These are phyloP conservation scores for Auanema sp. DNA, from an alignment of 2,888 invertebrate species.

Conservation along the genomic window DNA sequence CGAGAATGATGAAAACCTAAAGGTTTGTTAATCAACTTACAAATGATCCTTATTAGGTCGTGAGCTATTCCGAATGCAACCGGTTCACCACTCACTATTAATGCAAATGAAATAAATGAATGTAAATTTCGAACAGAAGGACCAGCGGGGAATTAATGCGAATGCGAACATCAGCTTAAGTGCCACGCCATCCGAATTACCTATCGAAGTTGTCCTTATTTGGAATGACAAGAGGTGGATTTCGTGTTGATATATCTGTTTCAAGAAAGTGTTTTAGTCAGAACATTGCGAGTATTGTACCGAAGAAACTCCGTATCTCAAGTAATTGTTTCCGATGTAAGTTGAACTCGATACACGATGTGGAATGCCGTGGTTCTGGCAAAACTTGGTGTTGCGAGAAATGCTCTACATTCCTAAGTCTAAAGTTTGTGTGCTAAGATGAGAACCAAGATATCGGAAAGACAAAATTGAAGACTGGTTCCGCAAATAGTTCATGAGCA, in stretches of 20 bases:
- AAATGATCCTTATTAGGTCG: background rate
- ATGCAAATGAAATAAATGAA: background rate
- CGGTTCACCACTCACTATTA: background rate
- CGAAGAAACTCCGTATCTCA: conserved; percentile 1
- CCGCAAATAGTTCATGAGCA: conserved; percentile 20
- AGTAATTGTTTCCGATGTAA: conserved; percentile 13
- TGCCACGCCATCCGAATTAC: conserved; percentile 4
- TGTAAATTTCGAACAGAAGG: conserved; percentile 1
- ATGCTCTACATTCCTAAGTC: conserved; percentile 2
- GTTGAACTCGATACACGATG: background rate
- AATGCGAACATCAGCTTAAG: background rate
- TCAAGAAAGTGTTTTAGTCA: conserved; percentile 2
- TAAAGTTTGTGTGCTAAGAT: conserved; percentile 3
- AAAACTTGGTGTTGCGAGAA: conserved; percentile 11
- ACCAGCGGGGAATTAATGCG: background rate
- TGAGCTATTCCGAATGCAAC: background rate
- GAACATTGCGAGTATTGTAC: conserved; percentile 14
- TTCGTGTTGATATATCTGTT: background rate
- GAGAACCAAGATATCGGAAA: background rate
- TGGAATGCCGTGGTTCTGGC: background rate
- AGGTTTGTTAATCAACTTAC: background rate
- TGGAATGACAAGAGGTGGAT: conserved; percentile 7
- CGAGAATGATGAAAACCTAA: too few relatives aligned
- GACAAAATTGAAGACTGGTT: background rate
- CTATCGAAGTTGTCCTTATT: conserved; percentile 3